Evolutionary conservation across 2,113 vertebrate genomes (phyloP).

Genomic region (Melanocharis versteri): DNA sequence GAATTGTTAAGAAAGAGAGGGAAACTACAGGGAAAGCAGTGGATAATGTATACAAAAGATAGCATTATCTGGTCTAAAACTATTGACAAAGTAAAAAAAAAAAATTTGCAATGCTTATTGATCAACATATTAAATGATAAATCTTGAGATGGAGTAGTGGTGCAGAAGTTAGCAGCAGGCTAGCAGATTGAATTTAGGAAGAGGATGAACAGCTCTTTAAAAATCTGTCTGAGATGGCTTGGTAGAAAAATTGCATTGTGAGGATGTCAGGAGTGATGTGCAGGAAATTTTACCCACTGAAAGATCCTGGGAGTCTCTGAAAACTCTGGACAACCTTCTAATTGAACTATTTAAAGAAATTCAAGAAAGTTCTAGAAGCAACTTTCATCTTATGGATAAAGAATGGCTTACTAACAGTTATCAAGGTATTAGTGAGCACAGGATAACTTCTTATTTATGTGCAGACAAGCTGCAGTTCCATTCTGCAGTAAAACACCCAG

Average conservation of each 20-base stretch:
- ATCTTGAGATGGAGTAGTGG: not conserved
- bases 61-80: not conserved
- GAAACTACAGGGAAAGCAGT: not conserved
- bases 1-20: not conserved
- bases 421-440: not conserved
- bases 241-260: not conserved
- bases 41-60: not conserved
- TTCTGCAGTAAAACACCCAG: not conserved
- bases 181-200: not conserved
- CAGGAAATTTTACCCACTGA: not conserved
- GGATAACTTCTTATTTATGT: not conserved
- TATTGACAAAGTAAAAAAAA: not conserved
- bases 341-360: not conserved
- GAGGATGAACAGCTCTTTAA: not conserved
- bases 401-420: not conserved
- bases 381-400: not conserved
- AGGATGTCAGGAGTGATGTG: not conserved
- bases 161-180: not conserved
- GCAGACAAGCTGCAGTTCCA: not conserved
- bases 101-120: not conserved
- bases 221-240: not conserved
- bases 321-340: not conserved
- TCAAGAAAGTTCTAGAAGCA: not conserved
- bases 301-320: not conserved
- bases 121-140: conserved; percentile 1